A percentile compares a stretch with the other conserved stretches of the same genome.
phyloP scores from a whole-genome alignment of 2,888 invertebrate genomes.

The Cremastinae sp. region DNA sequence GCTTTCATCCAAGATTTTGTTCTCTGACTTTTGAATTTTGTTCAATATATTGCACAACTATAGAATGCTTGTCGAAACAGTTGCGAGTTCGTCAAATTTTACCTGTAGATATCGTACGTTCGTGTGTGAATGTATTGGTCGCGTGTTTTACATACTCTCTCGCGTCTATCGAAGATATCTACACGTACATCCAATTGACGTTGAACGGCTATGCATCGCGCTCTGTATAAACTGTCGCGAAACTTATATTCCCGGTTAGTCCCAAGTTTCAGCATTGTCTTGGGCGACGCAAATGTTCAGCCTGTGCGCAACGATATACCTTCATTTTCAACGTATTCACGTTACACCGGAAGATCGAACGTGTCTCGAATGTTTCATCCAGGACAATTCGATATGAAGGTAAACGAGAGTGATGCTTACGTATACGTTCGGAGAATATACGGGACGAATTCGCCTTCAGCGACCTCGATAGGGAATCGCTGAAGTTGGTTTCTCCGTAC shows the following conservation, averaged over 20 bases:
- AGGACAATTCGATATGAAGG: conserved; percentile 23
- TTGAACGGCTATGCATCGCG: conserved; percentile 45
- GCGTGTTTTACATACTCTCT: conserved; percentile 28
- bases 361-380: conserved; percentile 61
- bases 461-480: conserved; percentile 1
- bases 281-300: conserved; percentile 30
- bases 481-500: too few species aligned
- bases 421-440: neutral
- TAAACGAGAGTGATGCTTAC: conserved; percentile 25
- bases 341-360: conserved; percentile 31
- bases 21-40: too few species aligned
- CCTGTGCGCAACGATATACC: conserved; percentile 12
- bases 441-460: neutral
- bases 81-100: conserved; percentile 45
- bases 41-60: conserved; percentile 13
- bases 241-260: conserved; percentile 45
- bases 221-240: conserved; percentile 19
- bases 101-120: conserved; percentile 11
- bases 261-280: conserved; percentile 56
- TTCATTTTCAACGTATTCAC: conserved; percentile 29
- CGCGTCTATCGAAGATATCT: conserved; percentile 36
- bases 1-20: too few species aligned
- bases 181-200: conserved; percentile 61
- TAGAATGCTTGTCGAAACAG: conserved; percentile 11
- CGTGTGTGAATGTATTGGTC: conserved; percentile 7